Base-by-base conservation (phyloP, 2,797 vertebrate genomes). In the Galaxias olidus region DNA sequence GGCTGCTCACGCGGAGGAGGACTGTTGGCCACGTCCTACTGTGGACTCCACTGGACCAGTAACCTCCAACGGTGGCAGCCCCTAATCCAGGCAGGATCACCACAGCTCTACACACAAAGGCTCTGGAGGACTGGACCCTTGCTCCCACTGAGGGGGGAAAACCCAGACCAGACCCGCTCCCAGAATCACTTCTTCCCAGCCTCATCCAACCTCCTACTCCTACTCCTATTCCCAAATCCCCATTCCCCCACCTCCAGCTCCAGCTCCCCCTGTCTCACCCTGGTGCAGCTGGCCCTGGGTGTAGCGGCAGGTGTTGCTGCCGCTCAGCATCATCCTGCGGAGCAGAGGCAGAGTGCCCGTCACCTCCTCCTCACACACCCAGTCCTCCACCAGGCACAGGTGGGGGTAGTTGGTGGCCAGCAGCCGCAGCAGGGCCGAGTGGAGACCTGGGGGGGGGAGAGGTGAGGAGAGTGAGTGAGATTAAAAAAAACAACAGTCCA, bases 341-440 rank as follows among this genome's bases (percentile, higher is more conserved):
- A 99, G 87, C 49, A 99, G 88, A 17, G 94, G 93, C 14, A 98
- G 92, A 0, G 96, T 98, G 52, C 98, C 98, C 0, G 98, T 98
- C 87, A 98, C 96, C 83, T 97, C 95, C 74, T 99, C 98, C 79
- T 99, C 97, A 67, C 95, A 95, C 68, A 99, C 95, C 98, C 98
- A 99, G 78, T 99, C 98, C 18, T 99, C 97, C 91, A 99, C 97
- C 0, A 98, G 94, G 85, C 97, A 98, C 4, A 99, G 90, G 80
- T 99, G 96, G 20, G 98, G 98, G 58, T 96, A 99, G 89, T 98
- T 99, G 59, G 97, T 98, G 44, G 97, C 96, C 75, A 99, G 89
- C 52, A 99, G 94, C 50, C 97, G 95, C 64, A 99, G 76, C 76
- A 99, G 89, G 6, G 96, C 94, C 50, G 97, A 98, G 86, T 99